phyloP scores from a whole-genome alignment of 2,888 invertebrate species.

The Caenorhabditis drosophilae region DNA sequence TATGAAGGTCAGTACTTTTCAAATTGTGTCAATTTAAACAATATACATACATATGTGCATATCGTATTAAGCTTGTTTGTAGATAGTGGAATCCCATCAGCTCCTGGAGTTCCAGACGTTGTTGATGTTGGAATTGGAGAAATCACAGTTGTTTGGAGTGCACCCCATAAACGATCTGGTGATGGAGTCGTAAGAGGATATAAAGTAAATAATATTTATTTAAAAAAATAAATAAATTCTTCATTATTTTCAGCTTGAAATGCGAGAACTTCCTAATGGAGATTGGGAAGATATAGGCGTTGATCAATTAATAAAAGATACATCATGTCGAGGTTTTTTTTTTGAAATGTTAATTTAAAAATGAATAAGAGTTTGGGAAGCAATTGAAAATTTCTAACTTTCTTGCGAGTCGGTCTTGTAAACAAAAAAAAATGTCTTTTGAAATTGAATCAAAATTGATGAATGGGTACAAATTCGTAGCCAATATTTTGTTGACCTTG shows the following conservation, averaged over 20 bases:
- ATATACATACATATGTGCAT: no score
- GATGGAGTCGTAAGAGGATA: conserved; percentile 64
- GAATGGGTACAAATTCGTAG: no score
- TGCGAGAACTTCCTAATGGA: conserved; percentile 59
- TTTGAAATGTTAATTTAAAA: no score
- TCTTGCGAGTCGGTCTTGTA: no score
- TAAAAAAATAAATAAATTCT: no score
- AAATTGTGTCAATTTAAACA: no score
- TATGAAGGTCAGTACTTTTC: conserved; percentile 22
- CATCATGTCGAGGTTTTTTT: conserved; percentile 63
- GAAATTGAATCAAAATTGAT: no score
- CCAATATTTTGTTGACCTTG: no score
- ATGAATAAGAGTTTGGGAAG: no score
- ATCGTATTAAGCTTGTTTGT: no score
- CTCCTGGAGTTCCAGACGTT: conserved; percentile 65
- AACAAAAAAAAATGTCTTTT: no score
- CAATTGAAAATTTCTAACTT: no score
- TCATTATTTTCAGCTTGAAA: conserved; percentile 52
- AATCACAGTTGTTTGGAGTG: conserved; percentile 65
- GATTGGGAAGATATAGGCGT: conserved; percentile 63
- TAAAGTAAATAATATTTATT: conserved; percentile 34
- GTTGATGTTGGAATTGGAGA: conserved; percentile 55
- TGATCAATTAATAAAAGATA: conserved; percentile 62
- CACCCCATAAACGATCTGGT: conserved; percentile 52
- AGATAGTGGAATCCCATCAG: conserved; percentile 46